Percentiles rank a stretch among this genome's conserved stretches.
These are phyloP conservation scores for Arremon aurantiirostris DNA, from an alignment of 2,797 vertebrate genomes.

Conservation along the genomic window DNA sequence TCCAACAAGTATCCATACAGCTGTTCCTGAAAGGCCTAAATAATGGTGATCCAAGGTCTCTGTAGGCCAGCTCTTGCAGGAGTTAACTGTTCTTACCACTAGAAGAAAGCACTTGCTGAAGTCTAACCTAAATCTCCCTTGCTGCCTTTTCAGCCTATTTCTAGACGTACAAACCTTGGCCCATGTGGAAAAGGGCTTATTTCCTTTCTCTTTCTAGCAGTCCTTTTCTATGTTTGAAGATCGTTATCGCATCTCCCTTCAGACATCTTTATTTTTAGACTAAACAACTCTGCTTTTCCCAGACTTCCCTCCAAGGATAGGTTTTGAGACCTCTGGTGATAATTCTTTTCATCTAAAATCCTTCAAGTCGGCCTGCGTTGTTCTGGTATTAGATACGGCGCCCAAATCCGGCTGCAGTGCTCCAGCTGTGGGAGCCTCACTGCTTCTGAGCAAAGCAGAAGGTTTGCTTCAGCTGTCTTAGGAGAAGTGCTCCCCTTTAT, in stretches of 20 bases:
- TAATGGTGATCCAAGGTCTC: background rate
- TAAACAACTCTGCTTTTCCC: conserved; percentile 19
- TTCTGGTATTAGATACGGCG: background rate
- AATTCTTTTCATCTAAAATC: conserved; percentile 42
- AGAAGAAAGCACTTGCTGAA: background rate
- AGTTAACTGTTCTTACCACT: background rate
- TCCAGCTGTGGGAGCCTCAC: background rate
- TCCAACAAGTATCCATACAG: background rate
- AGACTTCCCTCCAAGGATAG: background rate
- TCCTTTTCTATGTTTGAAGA: conserved; percentile 6
- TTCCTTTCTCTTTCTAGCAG: conserved; percentile 22
- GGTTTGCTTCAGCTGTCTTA: background rate
- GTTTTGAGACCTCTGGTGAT: conserved; percentile 16
- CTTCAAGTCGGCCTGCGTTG: background rate
- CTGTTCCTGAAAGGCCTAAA: background rate
- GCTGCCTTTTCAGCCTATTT: background rate
- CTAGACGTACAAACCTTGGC: background rate
- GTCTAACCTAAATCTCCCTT: conserved; percentile 3
- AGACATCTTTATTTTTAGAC: conserved; percentile 50
- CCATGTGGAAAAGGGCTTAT: background rate
- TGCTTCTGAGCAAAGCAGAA: background rate
- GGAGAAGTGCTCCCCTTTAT: background rate
- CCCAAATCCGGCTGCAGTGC: background rate
- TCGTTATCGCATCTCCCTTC: background rate
- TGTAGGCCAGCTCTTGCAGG: background rate